Evolutionary conservation across 2,888 invertebrate genomes (phyloP).

Genomic region (Nasonovia ribisnigri): DNA sequence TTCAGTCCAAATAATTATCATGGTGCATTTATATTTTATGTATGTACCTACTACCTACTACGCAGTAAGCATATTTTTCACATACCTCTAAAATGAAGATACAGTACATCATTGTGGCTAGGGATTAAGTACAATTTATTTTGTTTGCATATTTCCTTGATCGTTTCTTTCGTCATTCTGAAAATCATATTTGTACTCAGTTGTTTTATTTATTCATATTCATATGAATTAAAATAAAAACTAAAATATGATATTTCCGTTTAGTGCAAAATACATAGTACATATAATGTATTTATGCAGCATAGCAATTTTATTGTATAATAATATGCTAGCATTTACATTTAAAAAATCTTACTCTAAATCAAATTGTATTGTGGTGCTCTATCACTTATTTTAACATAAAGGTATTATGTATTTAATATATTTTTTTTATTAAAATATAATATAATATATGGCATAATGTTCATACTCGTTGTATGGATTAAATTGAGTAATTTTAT

Average conservation of each 20-base stretch:
- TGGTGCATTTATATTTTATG: background rate
- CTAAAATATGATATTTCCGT: background rate
- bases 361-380: background rate
- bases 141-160: constrained; percentile 86
- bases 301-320: background rate
- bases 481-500: too few relatives aligned
- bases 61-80: background rate
- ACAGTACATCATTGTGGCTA: constrained; percentile 90
- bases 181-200: constrained; percentile 67
- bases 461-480: too few relatives aligned
- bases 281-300: background rate
- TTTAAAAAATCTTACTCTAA: background rate
- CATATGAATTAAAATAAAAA: background rate
- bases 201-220: background rate
- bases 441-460: background rate
- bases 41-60: too few relatives aligned
- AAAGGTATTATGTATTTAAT: background rate
- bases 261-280: background rate
- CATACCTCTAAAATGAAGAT: constrained; percentile 91
- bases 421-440: background rate
- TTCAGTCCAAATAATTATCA: background rate
- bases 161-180: constrained; percentile 86
- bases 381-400: background rate
- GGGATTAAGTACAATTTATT: constrained; percentile 90
- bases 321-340: background rate